Conservation (phyloP, 2,113 vertebrate species). For the Cyanoramphus novaezelandiae region DNA sequence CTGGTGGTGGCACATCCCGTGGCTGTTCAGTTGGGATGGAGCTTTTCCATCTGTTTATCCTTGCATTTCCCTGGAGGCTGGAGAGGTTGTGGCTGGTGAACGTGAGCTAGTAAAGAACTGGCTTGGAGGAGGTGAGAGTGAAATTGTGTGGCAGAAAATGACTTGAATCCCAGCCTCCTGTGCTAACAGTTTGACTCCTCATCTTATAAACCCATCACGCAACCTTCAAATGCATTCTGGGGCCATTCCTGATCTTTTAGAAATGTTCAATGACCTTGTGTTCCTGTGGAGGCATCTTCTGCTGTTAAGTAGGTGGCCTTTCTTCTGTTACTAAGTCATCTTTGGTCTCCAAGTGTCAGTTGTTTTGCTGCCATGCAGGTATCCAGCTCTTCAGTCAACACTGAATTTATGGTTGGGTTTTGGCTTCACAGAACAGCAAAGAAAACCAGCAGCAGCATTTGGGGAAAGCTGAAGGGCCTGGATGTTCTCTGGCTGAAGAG, state of each 20-base stretch:
- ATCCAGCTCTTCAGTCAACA: neutral
- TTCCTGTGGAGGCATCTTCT: neutral
- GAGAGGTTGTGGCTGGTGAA: neutral
- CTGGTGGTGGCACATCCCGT: neutral
- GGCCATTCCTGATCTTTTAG: neutral
- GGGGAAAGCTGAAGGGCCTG: neutral
- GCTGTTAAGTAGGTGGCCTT: neutral
- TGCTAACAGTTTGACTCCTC: neutral
- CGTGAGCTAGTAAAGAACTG: neutral
- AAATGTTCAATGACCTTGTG: neutral
- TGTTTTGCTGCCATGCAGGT: neutral
- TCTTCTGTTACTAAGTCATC: neutral
- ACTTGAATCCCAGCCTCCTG: neutral
- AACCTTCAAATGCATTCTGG: neutral
- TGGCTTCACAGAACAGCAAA: neutral
- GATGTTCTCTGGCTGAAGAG: neutral
- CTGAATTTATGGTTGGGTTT: neutral
- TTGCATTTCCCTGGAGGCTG: neutral
- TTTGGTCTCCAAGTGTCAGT: neutral
- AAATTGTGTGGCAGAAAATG: neutral
- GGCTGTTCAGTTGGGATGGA: neutral
- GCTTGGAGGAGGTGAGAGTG: neutral
- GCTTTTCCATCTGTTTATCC: neutral
- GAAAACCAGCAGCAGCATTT: neutral
- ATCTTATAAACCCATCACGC: neutral